Percentiles rank a stretch among this genome's conserved stretches.
These are phyloP conservation scores for Lanius collurio DNA, from an alignment of 2,113 vertebrate genomes.

Conservation along the genomic window DNA sequence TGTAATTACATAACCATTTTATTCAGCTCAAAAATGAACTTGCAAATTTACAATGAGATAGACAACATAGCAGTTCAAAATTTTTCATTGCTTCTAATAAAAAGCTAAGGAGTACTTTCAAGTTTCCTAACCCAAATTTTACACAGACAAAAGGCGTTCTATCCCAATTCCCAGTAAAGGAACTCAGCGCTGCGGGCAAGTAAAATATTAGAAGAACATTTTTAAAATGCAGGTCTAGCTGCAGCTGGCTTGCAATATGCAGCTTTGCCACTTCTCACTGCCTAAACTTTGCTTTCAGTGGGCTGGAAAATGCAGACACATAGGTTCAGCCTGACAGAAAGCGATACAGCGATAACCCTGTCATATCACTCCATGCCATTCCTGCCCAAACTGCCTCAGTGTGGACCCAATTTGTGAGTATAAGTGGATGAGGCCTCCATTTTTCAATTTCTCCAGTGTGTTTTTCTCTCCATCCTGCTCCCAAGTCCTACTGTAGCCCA, in stretches of 20 bases:
- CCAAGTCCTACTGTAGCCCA: not conserved
- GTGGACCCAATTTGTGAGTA: slow-evolving; percentile 20
- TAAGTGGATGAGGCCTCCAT: not conserved
- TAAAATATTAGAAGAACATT: not conserved
- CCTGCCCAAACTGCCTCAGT: not conserved
- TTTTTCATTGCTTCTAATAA: not conserved
- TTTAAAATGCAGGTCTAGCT: slow-evolving; percentile 34
- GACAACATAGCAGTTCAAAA: not conserved
- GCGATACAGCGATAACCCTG: not conserved
- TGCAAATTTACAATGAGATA: slow-evolving; percentile 54
- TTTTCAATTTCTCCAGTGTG: not conserved
- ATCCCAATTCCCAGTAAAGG: not conserved
- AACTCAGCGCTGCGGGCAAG: not conserved
- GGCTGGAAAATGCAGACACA: slow-evolving; percentile 57
- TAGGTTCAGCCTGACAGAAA: slow-evolving; percentile 51
- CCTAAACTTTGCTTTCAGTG: slow-evolving; percentile 49
- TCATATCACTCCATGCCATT: slow-evolving; percentile 25
- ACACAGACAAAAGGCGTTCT: slow-evolving; percentile 17
- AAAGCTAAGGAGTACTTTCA: not conserved
- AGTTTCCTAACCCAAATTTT: not conserved
- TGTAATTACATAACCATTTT: slow-evolving; percentile 81
- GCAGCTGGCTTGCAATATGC: not conserved
- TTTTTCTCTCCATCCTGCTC: not conserved
- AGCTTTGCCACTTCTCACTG: slow-evolving; percentile 36
- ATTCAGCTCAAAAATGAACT: slow-evolving; percentile 69